Evolutionary conservation across 2,888 invertebrate genomes (phyloP).

Genomic region (Morpho deidamia): DNA sequence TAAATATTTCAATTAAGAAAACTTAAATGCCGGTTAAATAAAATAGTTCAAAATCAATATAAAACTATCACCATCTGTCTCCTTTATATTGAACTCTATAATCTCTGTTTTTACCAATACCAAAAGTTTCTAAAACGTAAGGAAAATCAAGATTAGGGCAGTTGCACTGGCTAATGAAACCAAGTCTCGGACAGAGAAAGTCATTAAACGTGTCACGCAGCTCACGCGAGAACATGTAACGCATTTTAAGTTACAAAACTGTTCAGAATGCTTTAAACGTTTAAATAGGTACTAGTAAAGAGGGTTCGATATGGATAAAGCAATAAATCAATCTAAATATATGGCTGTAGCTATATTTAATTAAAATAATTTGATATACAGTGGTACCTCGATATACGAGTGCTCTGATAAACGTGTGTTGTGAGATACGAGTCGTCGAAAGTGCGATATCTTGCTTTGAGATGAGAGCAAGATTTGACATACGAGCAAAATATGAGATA

Average conservation of each 20-base stretch:
- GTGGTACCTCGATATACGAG: too few species aligned
- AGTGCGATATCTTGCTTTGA: too few species aligned
- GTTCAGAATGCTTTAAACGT: constrained; percentile 25
- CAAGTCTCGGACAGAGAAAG: constrained; percentile 61
- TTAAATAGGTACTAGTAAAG: constrained; percentile 1
- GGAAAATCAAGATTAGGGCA: background rate
- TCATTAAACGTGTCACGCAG: constrained; percentile 63
- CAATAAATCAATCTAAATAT: constrained; percentile 1
- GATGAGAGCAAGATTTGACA: too few species aligned
- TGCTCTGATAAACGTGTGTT: too few species aligned
- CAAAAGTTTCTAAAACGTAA: background rate
- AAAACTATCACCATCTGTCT: too few species aligned
- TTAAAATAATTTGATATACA: background rate
- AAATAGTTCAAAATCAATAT: too few species aligned
- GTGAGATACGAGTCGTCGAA: too few species aligned
- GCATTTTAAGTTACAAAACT: constrained; percentile 25
- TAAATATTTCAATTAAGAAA: too few species aligned
- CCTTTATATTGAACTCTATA: too few species aligned
- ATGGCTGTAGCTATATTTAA: background rate
- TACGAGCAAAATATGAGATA: too few species aligned
- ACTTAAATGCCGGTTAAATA: too few species aligned
- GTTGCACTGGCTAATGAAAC: constrained; percentile 40
- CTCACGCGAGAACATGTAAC: constrained; percentile 17
- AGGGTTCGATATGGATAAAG: background rate
- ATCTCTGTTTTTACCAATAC: background rate